Conservation (phyloP, 35 echinoderm and acorn worm species). For the Ophioderma brevispina region DNA sequence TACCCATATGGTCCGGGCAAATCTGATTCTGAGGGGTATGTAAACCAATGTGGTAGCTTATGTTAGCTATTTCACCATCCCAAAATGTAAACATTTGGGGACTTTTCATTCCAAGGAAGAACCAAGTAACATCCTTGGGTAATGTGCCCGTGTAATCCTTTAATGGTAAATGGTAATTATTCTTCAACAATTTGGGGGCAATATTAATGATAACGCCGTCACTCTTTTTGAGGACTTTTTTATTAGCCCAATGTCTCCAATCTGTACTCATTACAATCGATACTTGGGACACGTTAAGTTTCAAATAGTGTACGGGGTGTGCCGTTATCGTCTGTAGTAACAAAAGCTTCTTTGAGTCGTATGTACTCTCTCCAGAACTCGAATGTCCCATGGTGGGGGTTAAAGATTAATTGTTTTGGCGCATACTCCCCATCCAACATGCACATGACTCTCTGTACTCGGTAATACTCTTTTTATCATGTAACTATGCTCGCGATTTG, state of each 20-base stretch:
- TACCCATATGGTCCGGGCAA: constrained; percentile 70
- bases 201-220: constrained; percentile 80
- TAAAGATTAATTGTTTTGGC: not conserved
- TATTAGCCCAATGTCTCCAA: constrained; percentile 51
- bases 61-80: constrained; percentile 65
- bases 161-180: not conserved
- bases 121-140: constrained; percentile 39
- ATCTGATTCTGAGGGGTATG: constrained; percentile 71
- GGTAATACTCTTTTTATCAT: no score
- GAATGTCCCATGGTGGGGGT: constrained; percentile 55
- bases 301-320: constrained; percentile 51
- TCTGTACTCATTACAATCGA: constrained; percentile 53
- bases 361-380: constrained; percentile 80
- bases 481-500: no score
- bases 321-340: constrained; percentile 22
- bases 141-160: not conserved
- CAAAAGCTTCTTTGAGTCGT: not conserved
- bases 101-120: constrained; percentile 85
- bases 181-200: constrained; percentile 44
- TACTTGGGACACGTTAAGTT: constrained; percentile 70
- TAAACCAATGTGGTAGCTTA: constrained; percentile 75
- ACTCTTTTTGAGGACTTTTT: constrained; percentile 48
- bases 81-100: constrained; percentile 82
- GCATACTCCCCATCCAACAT: no score
- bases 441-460: no score